Conservation (phyloP, 2,888 invertebrate genomes). For the Pyrocoelia pectoralis region DNA sequence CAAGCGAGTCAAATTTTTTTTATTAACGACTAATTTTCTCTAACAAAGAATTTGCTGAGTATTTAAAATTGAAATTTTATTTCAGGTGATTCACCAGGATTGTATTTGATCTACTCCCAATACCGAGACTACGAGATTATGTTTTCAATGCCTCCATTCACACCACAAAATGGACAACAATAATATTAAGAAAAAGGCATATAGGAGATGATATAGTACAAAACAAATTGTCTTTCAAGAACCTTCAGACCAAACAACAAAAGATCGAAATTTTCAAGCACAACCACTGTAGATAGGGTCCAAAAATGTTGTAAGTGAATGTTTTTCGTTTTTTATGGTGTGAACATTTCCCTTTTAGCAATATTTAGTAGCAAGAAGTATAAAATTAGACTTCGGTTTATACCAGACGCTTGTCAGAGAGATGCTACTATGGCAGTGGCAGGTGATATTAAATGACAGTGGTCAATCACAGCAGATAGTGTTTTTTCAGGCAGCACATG, state of each 20-base stretch:
- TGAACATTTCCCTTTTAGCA: constrained; percentile 50
- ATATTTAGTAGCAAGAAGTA: constrained; percentile 79
- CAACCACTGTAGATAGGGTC: constrained; percentile 81
- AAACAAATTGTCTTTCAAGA: constrained; percentile 94
- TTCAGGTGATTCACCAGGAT: constrained; percentile 89
- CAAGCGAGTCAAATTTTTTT: too few relatives aligned
- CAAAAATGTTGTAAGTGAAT: constrained; percentile 83
- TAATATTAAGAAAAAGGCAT: constrained; percentile 91
- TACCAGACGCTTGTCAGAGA: constrained; percentile 74
- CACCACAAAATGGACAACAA: constrained; percentile 94
- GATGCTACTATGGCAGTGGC: constrained; percentile 89
- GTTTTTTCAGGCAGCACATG: constrained; percentile 85
- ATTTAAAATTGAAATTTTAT: too few relatives aligned
- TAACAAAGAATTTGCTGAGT: too few relatives aligned
- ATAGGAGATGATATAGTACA: constrained; percentile 99
- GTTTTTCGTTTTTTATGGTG: constrained; percentile 1
- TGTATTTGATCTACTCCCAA: constrained; percentile 90
- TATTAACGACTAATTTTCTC: too few relatives aligned
- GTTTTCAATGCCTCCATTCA: constrained; percentile 96
- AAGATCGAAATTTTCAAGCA: constrained; percentile 84
- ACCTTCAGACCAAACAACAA: constrained; percentile 95
- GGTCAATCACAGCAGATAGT: constrained; percentile 72
- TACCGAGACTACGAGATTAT: constrained; percentile 94
- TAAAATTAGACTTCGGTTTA: constrained; percentile 74
- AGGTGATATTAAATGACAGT: constrained; percentile 77